Evolutionary conservation across 1,140 invertebrate species (phyloP).

Genomic region (Achroia grisella): DNA sequence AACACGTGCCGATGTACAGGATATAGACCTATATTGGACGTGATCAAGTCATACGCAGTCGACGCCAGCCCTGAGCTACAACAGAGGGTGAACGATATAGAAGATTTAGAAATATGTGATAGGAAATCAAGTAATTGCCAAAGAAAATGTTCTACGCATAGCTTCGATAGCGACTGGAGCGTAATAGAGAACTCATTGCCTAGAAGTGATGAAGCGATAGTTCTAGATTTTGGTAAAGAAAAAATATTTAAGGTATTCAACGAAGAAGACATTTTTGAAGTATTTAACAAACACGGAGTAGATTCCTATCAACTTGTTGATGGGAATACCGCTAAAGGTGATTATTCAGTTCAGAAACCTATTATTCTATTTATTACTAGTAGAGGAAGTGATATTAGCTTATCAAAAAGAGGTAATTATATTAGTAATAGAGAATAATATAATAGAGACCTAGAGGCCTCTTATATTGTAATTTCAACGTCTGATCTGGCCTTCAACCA

Average conservation of each 20-base stretch:
- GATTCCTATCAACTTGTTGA: slow-evolving; percentile 73
- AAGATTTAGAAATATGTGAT: slow-evolving; percentile 59
- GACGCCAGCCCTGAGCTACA: slow-evolving; percentile 73
- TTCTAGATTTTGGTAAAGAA: slow-evolving; percentile 28
- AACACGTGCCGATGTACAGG: slow-evolving; percentile 93
- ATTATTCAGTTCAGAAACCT: too few species aligned
- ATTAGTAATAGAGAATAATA: too few species aligned
- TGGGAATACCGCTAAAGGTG: slow-evolving; percentile 78
- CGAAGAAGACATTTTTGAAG: slow-evolving; percentile 40
- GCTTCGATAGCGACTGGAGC: slow-evolving; percentile 40
- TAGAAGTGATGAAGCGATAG: slow-evolving; percentile 15
- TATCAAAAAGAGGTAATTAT: too few species aligned
- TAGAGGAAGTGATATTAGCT: too few species aligned
- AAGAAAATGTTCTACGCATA: slow-evolving; percentile 35
- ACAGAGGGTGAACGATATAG: slow-evolving; percentile 75
- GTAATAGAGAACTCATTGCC: slow-evolving; percentile 18
- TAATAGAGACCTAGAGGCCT: too few species aligned
- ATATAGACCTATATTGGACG: slow-evolving; percentile 88
- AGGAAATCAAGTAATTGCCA: slow-evolving; percentile 27
- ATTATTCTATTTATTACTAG: neutral
- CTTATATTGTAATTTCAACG: too few species aligned
- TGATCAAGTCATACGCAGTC: slow-evolving; percentile 83
- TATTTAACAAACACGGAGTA: slow-evolving; percentile 25
- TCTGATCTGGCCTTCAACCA: too few species aligned
- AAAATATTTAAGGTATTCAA: slow-evolving; percentile 45